Conservation (phyloP, 2,113 vertebrate species). For the Dolichotis patagonum region DNA sequence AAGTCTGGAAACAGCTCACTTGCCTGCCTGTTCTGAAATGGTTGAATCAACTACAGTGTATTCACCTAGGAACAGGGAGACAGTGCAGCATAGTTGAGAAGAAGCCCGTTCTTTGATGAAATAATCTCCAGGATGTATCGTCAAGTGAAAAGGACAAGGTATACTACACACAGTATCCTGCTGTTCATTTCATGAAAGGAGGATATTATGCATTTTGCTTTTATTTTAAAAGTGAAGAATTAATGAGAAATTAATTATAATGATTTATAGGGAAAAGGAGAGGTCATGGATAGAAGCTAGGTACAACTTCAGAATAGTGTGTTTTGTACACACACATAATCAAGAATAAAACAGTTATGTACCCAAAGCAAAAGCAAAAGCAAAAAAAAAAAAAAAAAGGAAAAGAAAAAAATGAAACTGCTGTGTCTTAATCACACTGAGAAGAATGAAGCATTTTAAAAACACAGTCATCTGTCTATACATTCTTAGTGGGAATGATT, state of each 20-base stretch:
- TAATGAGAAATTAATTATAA: background rate
- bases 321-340: background rate
- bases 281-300: background rate
- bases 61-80: background rate
- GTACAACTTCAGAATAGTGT: conserved; percentile 16
- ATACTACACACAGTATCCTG: background rate
- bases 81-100: background rate
- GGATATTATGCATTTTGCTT: background rate
- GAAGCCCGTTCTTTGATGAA: background rate
- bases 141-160: background rate
- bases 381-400: conserved; percentile 31
- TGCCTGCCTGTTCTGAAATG: background rate
- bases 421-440: background rate
- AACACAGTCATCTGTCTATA: background rate
- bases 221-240: conserved; percentile 3
- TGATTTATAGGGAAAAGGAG: background rate
- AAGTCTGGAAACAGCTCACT: background rate
- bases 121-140: background rate
- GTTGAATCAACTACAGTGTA: background rate
- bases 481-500: background rate
- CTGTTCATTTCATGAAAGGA: background rate
- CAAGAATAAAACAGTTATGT: background rate
- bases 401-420: conserved; percentile 21
- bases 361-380: conserved; percentile 12
- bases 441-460: conserved; percentile 42